Evolutionary conservation across 2,797 vertebrate species (phyloP).

Genomic region (Trichosurus vulpecula): DNA sequence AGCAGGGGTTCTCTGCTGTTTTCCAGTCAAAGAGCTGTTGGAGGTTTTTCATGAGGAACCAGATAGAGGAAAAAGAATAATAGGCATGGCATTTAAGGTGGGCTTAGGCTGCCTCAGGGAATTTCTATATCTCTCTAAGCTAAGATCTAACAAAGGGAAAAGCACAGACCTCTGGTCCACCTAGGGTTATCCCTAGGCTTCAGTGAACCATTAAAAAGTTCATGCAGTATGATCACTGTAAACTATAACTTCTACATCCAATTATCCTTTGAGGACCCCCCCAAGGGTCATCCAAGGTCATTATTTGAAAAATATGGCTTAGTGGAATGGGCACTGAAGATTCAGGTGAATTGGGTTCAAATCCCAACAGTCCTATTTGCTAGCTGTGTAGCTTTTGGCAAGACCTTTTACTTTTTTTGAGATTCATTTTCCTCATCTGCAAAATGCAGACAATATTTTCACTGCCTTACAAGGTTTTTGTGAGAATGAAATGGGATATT

Average conservation of each 20-base stretch:
- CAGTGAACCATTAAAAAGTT: not conserved
- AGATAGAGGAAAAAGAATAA: not conserved
- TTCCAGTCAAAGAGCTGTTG: slow-evolving; percentile 23
- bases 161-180: slow-evolving; percentile 18
- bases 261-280: not conserved
- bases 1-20: not conserved
- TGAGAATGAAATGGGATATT: not conserved
- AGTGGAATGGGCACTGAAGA: not conserved
- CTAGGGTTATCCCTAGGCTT: not conserved
- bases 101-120: not conserved
- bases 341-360: not conserved
- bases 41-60: not conserved
- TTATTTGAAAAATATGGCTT: not conserved
- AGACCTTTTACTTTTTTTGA: not conserved
- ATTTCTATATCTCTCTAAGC: not conserved
- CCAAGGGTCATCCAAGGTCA: not conserved
- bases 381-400: not conserved
- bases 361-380: not conserved
- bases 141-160: slow-evolving; percentile 34
- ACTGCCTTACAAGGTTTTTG: not conserved
- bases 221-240: not conserved
- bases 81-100: not conserved
- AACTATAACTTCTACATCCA: not conserved
- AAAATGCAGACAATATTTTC: not conserved
- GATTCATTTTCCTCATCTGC: not conserved